phyloP scores from a whole-genome alignment of 2,888 invertebrate genomes.

The Xestia sexstrigata region DNA sequence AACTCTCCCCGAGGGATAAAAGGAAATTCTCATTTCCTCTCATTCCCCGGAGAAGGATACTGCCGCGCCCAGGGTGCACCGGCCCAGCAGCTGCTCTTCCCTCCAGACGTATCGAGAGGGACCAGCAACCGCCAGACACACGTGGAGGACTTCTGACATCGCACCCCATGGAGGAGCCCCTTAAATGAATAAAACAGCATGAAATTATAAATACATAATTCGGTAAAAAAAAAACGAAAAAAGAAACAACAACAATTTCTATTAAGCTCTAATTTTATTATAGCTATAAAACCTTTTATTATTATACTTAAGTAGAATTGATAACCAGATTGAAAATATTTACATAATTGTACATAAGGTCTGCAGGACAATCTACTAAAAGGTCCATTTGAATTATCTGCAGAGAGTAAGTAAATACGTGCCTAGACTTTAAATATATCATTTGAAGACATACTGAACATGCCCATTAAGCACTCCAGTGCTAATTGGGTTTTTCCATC shows the following conservation, averaged over 20 bases:
- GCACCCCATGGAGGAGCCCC: no score
- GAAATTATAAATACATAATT: background rate
- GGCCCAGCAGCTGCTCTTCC: no score
- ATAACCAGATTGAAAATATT: constrained; percentile 10
- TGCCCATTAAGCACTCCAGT: background rate
- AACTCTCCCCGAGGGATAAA: no score
- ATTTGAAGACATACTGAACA: constrained; percentile 4
- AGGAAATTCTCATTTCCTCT: no score
- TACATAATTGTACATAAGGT: constrained; percentile 27
- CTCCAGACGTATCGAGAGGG: no score
- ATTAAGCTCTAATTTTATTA: background rate
- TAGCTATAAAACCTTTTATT: background rate
- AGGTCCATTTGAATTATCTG: constrained; percentile 42
- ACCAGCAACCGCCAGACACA: no score
- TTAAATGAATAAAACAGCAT: background rate
- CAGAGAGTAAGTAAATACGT: constrained; percentile 15
- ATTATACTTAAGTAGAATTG: constrained; percentile 1
- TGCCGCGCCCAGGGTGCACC: no score
- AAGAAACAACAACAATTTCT: background rate
- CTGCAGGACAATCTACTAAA: constrained; percentile 33
- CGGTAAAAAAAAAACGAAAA: background rate
- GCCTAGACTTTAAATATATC: constrained; percentile 7
- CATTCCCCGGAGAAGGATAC: no score
- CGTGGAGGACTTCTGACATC: no score
- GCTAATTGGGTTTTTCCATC: background rate